Evolutionary conservation across 2,113 vertebrate species (phyloP).

Genomic region (Bostrychus sinensis): DNA sequence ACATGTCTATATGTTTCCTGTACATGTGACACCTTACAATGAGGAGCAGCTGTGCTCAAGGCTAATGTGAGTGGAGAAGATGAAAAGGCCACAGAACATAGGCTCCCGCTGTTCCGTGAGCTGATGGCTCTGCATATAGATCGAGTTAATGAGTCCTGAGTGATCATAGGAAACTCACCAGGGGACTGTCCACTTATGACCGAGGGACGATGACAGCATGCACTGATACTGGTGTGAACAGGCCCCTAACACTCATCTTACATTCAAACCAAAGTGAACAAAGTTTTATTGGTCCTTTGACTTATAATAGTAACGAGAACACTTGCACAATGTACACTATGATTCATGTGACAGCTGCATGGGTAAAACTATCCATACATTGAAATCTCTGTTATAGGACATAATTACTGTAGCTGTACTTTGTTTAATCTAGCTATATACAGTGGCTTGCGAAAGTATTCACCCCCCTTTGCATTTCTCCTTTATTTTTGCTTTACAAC

Average conservation of each 20-base stretch:
- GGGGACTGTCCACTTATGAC: conserved; percentile 7
- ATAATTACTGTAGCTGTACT: too few species aligned
- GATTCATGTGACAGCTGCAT: not conserved
- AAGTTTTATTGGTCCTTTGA: conserved; percentile 2
- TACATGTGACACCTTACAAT: not conserved
- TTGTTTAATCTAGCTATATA: too few species aligned
- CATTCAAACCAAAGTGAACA: conserved; percentile 4
- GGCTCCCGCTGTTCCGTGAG: not conserved
- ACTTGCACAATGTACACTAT: not conserved
- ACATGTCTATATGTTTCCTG: too few species aligned
- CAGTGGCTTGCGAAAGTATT: too few species aligned
- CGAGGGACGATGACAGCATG: not conserved
- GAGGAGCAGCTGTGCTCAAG: not conserved
- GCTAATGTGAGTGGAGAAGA: not conserved
- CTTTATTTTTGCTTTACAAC: too few species aligned
- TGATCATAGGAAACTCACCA: conserved; percentile 5
- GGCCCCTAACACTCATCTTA: not conserved
- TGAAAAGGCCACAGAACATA: conserved; percentile 5
- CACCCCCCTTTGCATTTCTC: too few species aligned
- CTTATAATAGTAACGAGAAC: not conserved
- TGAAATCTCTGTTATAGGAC: too few species aligned
- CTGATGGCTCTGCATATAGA: conserved; percentile 7
- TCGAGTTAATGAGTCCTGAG: conserved; percentile 10
- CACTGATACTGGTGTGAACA: not conserved
- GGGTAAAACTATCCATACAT: not conserved